phyloP scores from a whole-genome alignment of 2,888 invertebrate genomes.

The Nomada goodeniana region DNA sequence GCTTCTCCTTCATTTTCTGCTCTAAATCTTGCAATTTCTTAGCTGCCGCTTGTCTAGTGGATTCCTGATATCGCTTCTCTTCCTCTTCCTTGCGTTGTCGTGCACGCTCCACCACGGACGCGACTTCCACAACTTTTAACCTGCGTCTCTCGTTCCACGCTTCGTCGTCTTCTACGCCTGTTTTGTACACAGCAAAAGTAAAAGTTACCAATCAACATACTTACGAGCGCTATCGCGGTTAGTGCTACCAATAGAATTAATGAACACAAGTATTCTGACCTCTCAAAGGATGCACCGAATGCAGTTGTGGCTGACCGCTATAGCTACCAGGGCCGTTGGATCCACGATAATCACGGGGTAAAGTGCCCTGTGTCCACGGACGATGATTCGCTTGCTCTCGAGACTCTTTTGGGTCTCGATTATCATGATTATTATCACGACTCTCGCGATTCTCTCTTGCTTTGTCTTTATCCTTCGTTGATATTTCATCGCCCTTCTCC shows the following conservation, averaged over 20 bases:
- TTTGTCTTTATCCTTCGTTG: conserved; percentile 76
- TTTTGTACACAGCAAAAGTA: neutral
- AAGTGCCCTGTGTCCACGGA: conserved; percentile 75
- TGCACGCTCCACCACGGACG: conserved; percentile 92
- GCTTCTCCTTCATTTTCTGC: conserved; percentile 88
- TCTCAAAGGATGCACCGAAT: conserved; percentile 81
- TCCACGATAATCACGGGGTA: conserved; percentile 78
- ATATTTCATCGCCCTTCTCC: conserved; percentile 72
- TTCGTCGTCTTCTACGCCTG: conserved; percentile 87
- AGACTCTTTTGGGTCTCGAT: conserved; percentile 62
- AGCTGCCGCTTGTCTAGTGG: conserved; percentile 87
- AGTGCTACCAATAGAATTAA: neutral
- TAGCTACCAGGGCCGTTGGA: conserved; percentile 77
- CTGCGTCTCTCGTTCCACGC: conserved; percentile 89
- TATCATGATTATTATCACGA: conserved; percentile 56
- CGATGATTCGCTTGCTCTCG: conserved; percentile 68
- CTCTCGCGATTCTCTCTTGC: conserved; percentile 71
- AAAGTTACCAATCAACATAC: neutral
- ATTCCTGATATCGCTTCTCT: conserved; percentile 90
- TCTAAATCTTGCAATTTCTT: conserved; percentile 90
- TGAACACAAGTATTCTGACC: conserved; percentile 66
- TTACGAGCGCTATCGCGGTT: neutral
- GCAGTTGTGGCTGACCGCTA: conserved; percentile 80
- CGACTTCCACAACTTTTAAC: conserved; percentile 91
- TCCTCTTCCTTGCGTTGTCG: conserved; percentile 95